Conservation (phyloP, 2,888 invertebrate species). For the Melanchra persicariae region DNA sequence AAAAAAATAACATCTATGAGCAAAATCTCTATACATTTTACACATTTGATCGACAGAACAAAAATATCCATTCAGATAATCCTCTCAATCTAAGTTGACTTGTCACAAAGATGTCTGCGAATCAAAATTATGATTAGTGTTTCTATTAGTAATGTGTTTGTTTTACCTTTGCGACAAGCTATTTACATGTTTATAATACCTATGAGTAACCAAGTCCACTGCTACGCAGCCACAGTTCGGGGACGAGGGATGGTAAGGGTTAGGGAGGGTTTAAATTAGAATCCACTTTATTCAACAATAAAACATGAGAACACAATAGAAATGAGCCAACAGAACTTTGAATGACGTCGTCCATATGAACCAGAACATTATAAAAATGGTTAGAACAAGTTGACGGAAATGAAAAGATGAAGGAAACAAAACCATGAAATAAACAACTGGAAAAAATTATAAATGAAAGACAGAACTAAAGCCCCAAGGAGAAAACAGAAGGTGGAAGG, state of each 20-base stretch:
- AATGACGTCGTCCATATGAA: conserved; percentile 36
- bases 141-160: conserved; percentile 73
- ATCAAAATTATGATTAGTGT: conserved; percentile 70
- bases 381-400: neutral
- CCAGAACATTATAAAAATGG: conserved; percentile 19
- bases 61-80: conserved; percentile 78
- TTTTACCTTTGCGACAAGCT: conserved; percentile 89
- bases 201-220: conserved; percentile 90
- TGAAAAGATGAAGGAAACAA: conserved; percentile 11
- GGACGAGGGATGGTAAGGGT: conserved; percentile 59
- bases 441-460: conserved; percentile 23
- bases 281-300: conserved; percentile 45
- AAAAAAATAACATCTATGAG: conserved; percentile 87
- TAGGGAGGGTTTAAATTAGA: conserved; percentile 49
- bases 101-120: conserved; percentile 86
- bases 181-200: conserved; percentile 83
- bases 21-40: conserved; percentile 87
- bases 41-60: conserved; percentile 81
- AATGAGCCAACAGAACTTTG: conserved; percentile 29
- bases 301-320: conserved; percentile 44
- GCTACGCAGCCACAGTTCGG: conserved; percentile 86
- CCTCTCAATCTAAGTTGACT: conserved; percentile 79
- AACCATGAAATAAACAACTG: neutral
- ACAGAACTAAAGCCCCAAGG: conserved; percentile 25
- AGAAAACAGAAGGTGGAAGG: conserved; percentile 59